These are phyloP conservation scores for Leptopterna dolabrata DNA, from an alignment of 2,888 invertebrate genomes.

Conservation along the genomic window DNA sequence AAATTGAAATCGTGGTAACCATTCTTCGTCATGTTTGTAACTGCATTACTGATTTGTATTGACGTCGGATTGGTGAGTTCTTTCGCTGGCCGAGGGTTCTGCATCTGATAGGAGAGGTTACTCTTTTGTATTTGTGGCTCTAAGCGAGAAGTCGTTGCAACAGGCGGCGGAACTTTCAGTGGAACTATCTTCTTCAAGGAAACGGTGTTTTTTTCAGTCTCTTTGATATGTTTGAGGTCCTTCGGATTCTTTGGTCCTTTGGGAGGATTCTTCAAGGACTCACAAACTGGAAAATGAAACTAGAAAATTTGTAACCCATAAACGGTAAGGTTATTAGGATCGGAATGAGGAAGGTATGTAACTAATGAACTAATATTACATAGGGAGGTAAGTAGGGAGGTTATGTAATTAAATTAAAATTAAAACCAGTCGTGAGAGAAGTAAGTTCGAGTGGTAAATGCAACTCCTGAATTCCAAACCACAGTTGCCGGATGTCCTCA, in stretches of 20 bases:
- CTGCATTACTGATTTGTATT: conserved; percentile 64
- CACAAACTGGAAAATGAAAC: conserved; percentile 16
- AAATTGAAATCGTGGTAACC: conserved; percentile 65
- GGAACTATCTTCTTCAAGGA: background rate
- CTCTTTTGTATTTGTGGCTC: background rate
- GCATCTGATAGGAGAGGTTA: conserved; percentile 41
- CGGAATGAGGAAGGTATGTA: no score
- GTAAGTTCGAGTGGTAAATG: no score
- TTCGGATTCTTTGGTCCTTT: conserved; percentile 36
- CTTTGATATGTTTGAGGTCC: conserved; percentile 31
- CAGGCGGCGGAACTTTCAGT: background rate
- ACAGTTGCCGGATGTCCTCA: no score
- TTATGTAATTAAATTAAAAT: no score
- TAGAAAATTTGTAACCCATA: background rate
- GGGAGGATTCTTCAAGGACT: conserved; percentile 5
- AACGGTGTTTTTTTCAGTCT: conserved; percentile 24
- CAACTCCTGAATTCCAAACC: no score
- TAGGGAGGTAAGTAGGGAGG: no score
- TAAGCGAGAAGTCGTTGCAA: background rate
- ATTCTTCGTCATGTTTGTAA: conserved; percentile 62
- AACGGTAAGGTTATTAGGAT: no score
- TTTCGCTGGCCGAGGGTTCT: conserved; percentile 50
- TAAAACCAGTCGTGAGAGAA: no score
- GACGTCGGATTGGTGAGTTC: conserved; percentile 63
- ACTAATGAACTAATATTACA: no score